Evolutionary conservation across 2,113 vertebrate species (phyloP), one percentile per base, ranked within the genome.

Genomic region (Limnothrissa miodon): DNA sequence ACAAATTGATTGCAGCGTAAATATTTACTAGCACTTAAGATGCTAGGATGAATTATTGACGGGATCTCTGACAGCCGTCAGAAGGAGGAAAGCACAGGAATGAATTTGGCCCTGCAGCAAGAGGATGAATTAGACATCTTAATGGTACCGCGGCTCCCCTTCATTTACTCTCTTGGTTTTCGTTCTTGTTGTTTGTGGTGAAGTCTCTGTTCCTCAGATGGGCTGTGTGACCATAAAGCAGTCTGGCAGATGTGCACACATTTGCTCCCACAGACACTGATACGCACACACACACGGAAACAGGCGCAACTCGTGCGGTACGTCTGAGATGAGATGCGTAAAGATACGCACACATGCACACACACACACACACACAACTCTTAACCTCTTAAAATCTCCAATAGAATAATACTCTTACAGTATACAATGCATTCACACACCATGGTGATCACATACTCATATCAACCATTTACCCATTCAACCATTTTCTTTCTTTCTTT

Each of bases 1-100:
- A 83, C 80, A 85, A 88, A 92, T 91, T 90, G 87, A 91, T 88
- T 62, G 48, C 21, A 11, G 81, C 84, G 83, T 89, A 90, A 90
- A 89, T 88, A 88, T 89, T 88, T 87, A 89, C 81, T 29, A 62
- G 78, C 79, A 80, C 80, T 89, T 81, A 86, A 84, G 86, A 83
- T 66, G 80, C 66, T 21, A 78, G 62, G 80, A 84, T 89, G 82
- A 89, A 88, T 87, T 70, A 88, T 88, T 89, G 42, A 84, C 29
- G 6, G 44, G n/a, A 15, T 81, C n/a, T 51, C 33, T 82, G 78
- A 79, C 78, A 74, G 78, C 5, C 59, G 39, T 80, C 79, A 44
- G 23, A 81, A 25, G 45, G 33, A 51, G 46, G 62, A 45, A 80
- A 66, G 33, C 78, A 86, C 70, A 79, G 51, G 42, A 53, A 82